phyloP scores from a whole-genome alignment of 2,797 vertebrate species.

The Hydrophis major region DNA sequence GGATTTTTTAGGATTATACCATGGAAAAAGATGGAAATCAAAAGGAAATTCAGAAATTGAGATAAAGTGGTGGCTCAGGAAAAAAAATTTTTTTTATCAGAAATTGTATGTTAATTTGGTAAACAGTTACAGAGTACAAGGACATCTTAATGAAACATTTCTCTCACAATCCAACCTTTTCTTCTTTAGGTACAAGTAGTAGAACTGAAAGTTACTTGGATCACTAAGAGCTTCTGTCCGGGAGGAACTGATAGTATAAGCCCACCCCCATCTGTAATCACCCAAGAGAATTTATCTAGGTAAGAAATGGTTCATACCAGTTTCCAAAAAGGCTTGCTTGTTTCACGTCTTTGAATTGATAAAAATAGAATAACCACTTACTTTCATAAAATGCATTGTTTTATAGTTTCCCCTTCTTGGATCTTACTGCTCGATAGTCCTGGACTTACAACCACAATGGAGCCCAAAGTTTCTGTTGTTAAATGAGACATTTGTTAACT shows the following conservation, averaged over 20 bases:
- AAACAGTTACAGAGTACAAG: background rate
- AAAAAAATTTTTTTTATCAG: background rate
- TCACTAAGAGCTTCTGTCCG: conserved; percentile 96
- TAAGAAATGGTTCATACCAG: conserved; percentile 55
- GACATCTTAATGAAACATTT: background rate
- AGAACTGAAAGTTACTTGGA: conserved; percentile 95
- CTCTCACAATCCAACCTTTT: background rate
- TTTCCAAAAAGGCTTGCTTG: background rate
- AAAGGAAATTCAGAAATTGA: background rate
- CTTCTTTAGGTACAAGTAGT: conserved; percentile 88
- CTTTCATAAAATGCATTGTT: background rate
- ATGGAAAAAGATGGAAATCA: background rate
- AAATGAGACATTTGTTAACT: background rate
- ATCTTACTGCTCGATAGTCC: background rate
- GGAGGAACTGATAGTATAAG: conserved; percentile 94
- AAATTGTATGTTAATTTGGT: background rate
- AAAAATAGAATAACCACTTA: background rate
- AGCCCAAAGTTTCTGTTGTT: background rate
- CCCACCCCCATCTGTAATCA: conserved; percentile 89
- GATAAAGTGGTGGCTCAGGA: background rate
- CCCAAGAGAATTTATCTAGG: conserved; percentile 92
- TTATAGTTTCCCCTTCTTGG: background rate
- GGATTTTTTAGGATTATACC: background rate
- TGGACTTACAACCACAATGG: background rate
- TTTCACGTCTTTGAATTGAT: background rate